Base-by-base conservation (phyloP, 2,113 vertebrate genomes). In the Chlorodrepanis virens region DNA sequence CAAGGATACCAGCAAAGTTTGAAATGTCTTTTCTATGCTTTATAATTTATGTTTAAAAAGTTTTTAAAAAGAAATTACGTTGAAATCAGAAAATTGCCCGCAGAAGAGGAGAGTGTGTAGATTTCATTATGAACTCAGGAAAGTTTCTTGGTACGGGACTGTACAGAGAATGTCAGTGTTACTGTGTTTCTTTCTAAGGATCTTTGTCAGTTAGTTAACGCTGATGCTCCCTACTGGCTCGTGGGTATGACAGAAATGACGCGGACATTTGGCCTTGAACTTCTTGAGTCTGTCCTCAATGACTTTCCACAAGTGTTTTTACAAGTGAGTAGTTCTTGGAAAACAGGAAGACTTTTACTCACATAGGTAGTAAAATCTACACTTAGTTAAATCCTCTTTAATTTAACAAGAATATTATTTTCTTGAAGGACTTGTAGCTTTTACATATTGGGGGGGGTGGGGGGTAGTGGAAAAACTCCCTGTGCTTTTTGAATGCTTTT, bases 161-260 rank as follows among this genome's bases (percentile, higher is more conserved):
- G 12, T 78, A 17, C 12, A 53, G 60, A 54, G 64, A 54, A 84
- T 24, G 24, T 87, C 63, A 94, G 27, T 59, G 7, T 59, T 89
- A 5, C 13, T 96, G 6, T 87, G 57, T 96, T 91, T 97, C 39
- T 92, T 85, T 88, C 94, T 91, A 95, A 99, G 99, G 99, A 99
- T 93, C 97, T 99, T 84, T 99, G 99, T 97, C 99, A 99, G 94
- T 97, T 99, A 81, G 99, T 99, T 97, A 99, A 99, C 80, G 99
- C 99, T 37, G 99, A 99, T 79, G 99, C 99, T 89, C 99, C 99
- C 80, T 99, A 99, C 96, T 99, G 99, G 99, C 98, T 99, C 8
- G 99, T 99, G 90, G 99, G 99, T 59, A 99, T 99, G 99, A 99
- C 99, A 7, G 99, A 99, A 97, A 99, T 99, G 99, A 99, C 99